These are phyloP conservation scores for Sarcophaga carnaria DNA, from an alignment of 2,888 invertebrate genomes.

Conservation along the genomic window DNA sequence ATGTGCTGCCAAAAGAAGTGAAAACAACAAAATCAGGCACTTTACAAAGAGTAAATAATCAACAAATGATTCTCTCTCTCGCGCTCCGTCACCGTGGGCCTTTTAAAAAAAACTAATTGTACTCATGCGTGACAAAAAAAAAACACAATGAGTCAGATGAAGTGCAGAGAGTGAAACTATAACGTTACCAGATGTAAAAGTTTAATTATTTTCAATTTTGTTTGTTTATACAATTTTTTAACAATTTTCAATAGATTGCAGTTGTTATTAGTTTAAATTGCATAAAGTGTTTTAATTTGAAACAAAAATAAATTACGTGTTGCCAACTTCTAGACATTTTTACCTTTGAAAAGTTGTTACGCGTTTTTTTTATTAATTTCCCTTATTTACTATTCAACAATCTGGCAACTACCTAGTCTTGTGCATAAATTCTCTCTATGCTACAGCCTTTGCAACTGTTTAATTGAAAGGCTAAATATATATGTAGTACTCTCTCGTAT, in stretches of 20 bases:
- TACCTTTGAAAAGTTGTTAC: too few species aligned
- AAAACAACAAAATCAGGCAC: constrained; percentile 1
- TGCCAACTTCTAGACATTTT: too few species aligned
- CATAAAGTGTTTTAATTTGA: too few species aligned
- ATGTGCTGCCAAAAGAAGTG: neutral
- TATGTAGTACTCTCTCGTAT: neutral
- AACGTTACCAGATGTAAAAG: too few species aligned
- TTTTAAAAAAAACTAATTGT: neutral
- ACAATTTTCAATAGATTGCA: too few species aligned
- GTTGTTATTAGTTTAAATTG: too few species aligned
- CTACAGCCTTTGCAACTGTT: neutral
- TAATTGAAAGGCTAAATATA: neutral
- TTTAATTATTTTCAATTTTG: too few species aligned
- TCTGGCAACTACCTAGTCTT: neutral
- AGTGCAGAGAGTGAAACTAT: too few species aligned
- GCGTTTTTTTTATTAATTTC: neutral
- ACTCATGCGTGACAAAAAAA: constrained; percentile 38
- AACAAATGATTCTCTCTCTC: constrained; percentile 2
- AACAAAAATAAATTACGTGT: too few species aligned
- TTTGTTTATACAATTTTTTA: too few species aligned
- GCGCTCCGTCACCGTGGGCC: neutral
- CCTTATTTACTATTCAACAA: neutral
- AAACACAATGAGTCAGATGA: neutral
- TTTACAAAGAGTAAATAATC: constrained; percentile 41
- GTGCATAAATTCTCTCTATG: neutral